These are phyloP conservation scores for Megalonaias nervosa DNA, from an alignment of 1,140 invertebrate genomes.

Conservation along the genomic window DNA sequence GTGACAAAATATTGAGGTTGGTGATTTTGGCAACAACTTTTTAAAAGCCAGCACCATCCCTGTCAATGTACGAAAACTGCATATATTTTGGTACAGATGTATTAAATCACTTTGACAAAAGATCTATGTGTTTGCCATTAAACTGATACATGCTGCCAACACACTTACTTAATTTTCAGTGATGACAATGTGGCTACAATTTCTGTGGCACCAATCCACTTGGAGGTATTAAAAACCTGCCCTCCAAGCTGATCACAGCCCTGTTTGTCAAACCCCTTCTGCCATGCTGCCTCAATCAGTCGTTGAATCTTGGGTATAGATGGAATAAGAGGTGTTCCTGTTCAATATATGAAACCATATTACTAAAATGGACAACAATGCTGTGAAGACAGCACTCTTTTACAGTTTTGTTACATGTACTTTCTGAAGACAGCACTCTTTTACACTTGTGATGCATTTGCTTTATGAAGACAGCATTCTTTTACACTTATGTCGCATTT, in stretches of 20 bases:
- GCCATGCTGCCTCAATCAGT: constrained; percentile 89
- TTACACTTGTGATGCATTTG: too few relatives aligned
- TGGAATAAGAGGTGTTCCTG: constrained; percentile 76
- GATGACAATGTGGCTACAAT: constrained; percentile 65
- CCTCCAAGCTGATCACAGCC: constrained; percentile 89
- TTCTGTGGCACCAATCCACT: constrained; percentile 89
- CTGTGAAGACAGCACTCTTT: too few relatives aligned
- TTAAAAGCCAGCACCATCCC: neutral
- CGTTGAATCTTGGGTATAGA: constrained; percentile 88
- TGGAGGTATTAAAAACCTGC: constrained; percentile 85
- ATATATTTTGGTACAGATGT: neutral
- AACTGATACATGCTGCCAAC: neutral
- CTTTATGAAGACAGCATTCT: too few relatives aligned
- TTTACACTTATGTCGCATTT: too few relatives aligned
- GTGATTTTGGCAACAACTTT: neutral
- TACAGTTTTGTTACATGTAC: too few relatives aligned
- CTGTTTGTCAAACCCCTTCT: constrained; percentile 87
- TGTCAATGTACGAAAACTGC: constrained; percentile 1
- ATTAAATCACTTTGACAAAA: neutral
- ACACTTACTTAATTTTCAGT: constrained; percentile 65
- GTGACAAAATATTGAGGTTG: neutral
- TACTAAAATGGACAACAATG: too few relatives aligned
- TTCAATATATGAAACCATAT: too few relatives aligned
- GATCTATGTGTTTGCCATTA: neutral
- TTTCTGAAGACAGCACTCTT: too few relatives aligned